Conservation (phyloP, 2,113 vertebrate genomes). For the Girardinichthys multiradiatus region DNA sequence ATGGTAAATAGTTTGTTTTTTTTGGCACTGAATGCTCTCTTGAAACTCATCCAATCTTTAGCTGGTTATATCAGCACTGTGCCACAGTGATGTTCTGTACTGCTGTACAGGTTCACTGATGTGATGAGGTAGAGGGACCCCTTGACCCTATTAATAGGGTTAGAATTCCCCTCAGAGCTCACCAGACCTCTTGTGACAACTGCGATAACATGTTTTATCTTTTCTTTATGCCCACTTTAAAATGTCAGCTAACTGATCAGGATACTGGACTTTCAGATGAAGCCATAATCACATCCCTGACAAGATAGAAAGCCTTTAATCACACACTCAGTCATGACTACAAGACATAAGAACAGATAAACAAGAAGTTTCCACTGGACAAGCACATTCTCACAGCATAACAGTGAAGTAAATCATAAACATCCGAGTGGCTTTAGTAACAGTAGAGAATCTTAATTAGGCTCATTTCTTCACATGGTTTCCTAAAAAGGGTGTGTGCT, state of each 20-base stretch:
- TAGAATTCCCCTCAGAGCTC: constrained; percentile 10
- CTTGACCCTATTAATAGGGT: constrained; percentile 17
- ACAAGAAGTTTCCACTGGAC: constrained; percentile 32
- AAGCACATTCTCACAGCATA: constrained; percentile 10
- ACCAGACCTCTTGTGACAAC: neutral
- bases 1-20: neutral
- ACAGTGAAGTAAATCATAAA: constrained; percentile 14
- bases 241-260: neutral
- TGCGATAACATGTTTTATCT: neutral
- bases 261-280: constrained; percentile 1
- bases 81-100: constrained; percentile 33
- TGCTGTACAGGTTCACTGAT: constrained; percentile 23
- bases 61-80: constrained; percentile 27
- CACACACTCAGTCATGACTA: constrained; percentile 16
- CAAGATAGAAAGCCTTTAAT: constrained; percentile 17
- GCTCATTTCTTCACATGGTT: constrained; percentile 1
- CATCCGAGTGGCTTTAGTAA: constrained; percentile 8
- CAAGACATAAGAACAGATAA: constrained; percentile 23
- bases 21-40: constrained; percentile 6
- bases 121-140: constrained; percentile 28
- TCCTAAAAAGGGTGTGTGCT: constrained; percentile 31
- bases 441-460: constrained; percentile 15
- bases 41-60: constrained; percentile 32
- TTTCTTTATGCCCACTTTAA: neutral
- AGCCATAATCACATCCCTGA: constrained; percentile 31